Percentiles rank a stretch among this genome's conserved stretches.
phyloP scores from a whole-genome alignment of 2,888 invertebrate genomes.

The Dendrolimus houi region DNA sequence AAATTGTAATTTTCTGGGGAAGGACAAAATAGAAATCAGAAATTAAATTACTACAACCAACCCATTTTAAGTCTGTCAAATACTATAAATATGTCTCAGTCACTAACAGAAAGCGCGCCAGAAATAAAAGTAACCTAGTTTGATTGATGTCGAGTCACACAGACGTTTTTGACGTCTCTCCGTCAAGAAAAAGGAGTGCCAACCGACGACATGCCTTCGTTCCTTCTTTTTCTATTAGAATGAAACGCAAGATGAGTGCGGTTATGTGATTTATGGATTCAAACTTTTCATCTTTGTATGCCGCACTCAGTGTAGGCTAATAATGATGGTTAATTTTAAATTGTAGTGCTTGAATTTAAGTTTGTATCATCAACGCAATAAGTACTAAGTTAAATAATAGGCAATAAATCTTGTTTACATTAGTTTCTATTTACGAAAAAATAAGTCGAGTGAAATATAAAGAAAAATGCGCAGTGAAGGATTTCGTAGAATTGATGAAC shows the following conservation, averaged over 20 bases:
- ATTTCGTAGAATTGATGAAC: too few species aligned
- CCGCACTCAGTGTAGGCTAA: too few species aligned
- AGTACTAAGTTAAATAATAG: too few species aligned
- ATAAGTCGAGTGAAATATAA: too few species aligned
- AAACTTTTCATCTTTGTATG: constrained; percentile 15
- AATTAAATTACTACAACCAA: background rate
- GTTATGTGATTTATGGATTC: constrained; percentile 50
- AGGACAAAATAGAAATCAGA: background rate
- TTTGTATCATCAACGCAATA: too few species aligned
- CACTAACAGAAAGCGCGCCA: constrained; percentile 35
- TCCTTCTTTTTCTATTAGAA: constrained; percentile 43
- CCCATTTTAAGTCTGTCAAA: constrained; percentile 16
- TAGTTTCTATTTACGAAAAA: too few species aligned
- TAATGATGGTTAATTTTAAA: too few species aligned
- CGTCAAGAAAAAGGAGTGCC: constrained; percentile 58
- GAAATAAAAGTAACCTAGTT: constrained; percentile 58
- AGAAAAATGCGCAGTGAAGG: too few species aligned
- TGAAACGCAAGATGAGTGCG: constrained; percentile 31
- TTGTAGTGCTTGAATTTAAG: too few species aligned
- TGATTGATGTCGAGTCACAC: constrained; percentile 66
- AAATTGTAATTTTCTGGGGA: background rate
- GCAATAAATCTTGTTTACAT: too few species aligned
- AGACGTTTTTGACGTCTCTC: constrained; percentile 59
- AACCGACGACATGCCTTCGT: constrained; percentile 42
- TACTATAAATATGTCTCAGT: constrained; percentile 30